phyloP scores from a whole-genome alignment of 2,888 invertebrate species.

The Eudemis profundana region DNA sequence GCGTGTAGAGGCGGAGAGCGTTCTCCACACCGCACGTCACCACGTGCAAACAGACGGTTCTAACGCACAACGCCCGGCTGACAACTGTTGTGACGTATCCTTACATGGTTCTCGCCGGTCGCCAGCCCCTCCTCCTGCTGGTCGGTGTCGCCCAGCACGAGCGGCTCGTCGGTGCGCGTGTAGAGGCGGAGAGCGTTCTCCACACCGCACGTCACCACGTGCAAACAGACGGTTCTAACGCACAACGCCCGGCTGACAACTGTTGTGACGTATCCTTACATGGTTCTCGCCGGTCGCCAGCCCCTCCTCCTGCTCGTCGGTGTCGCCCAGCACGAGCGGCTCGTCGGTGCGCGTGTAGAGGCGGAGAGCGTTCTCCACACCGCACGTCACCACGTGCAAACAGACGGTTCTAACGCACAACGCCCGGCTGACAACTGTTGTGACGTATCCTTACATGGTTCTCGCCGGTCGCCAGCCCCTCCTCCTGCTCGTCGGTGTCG shows the following conservation, averaged over 20 bases:
- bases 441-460: not conserved
- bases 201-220: too few relatives aligned
- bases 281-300: slow-evolving; percentile 89
- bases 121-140: slow-evolving; percentile 94
- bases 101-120: slow-evolving; percentile 86
- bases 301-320: slow-evolving; percentile 94
- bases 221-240: too few relatives aligned
- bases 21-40: too few relatives aligned
- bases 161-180: slow-evolving; percentile 93
- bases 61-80: too few relatives aligned
- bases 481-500: slow-evolving; percentile 95
- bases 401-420: too few relatives aligned
- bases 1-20: too few relatives aligned
- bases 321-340: slow-evolving; percentile 95
- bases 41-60: too few relatives aligned
- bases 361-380: slow-evolving; percentile 65
- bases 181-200: slow-evolving; percentile 85
- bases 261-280: too few relatives aligned
- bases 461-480: slow-evolving; percentile 91
- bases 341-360: slow-evolving; percentile 94
- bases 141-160: slow-evolving; percentile 95
- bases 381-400: too few relatives aligned
- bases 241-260: too few relatives aligned
- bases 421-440: too few relatives aligned
- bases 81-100: too few relatives aligned